phyloP scores from a whole-genome alignment of 2,888 invertebrate species.

The Tachina fera region DNA sequence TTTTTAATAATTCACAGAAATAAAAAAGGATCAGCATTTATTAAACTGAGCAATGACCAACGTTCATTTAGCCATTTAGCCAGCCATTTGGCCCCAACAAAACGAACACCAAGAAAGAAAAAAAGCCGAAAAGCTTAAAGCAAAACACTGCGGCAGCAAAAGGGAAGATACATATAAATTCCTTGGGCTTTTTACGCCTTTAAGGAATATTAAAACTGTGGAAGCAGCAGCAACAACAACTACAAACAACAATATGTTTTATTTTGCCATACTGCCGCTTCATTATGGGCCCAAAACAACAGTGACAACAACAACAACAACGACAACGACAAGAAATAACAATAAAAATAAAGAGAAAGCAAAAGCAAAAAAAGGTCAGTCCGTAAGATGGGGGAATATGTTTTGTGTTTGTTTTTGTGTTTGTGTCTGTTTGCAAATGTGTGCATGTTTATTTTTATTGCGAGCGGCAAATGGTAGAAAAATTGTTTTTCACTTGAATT shows the following conservation, averaged over 20 bases:
- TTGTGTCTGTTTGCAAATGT: background rate
- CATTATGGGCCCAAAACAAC: constrained; percentile 47
- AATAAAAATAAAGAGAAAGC: constrained; percentile 53
- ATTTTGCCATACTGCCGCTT: constrained; percentile 49
- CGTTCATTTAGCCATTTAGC: constrained; percentile 66
- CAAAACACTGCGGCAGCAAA: constrained; percentile 5
- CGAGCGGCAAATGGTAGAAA: constrained; percentile 33
- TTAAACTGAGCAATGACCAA: constrained; percentile 67
- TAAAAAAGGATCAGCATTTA: constrained; percentile 63
- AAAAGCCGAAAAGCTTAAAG: constrained; percentile 8
- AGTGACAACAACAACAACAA: constrained; percentile 44
- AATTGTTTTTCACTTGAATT: constrained; percentile 46
- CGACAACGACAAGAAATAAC: constrained; percentile 53
- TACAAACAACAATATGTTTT: constrained; percentile 58
- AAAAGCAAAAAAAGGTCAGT: constrained; percentile 57
- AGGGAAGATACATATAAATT: constrained; percentile 21
- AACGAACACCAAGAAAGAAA: background rate
- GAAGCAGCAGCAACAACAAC: constrained; percentile 7
- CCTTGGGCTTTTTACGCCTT: constrained; percentile 56
- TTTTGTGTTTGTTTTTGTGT: background rate
- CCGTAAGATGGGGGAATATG: constrained; percentile 28
- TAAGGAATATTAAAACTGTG: constrained; percentile 49
- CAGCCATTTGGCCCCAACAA: constrained; percentile 39
- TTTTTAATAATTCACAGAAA: constrained; percentile 37
- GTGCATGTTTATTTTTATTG: background rate